Evolutionary conservation across 2,888 invertebrate genomes (phyloP).

Genomic region (Spicauda simplicius): DNA sequence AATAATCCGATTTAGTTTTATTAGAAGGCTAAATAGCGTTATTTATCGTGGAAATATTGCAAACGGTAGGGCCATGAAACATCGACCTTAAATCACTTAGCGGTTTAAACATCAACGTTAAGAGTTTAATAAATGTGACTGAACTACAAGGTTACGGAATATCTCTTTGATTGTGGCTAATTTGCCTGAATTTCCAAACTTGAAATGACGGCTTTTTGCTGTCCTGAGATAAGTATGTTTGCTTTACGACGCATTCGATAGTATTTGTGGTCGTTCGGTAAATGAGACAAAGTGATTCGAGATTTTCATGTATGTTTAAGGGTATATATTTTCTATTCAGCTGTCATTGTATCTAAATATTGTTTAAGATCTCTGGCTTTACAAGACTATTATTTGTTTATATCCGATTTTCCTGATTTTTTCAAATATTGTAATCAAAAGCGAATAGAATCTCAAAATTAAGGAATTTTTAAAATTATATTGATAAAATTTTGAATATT

Average conservation of each 20-base stretch:
- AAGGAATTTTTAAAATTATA: background rate
- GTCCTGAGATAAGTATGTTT: too few species aligned
- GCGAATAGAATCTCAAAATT: constrained; percentile 18
- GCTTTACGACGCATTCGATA: background rate
- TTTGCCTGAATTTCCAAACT: too few species aligned
- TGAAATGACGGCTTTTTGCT: too few species aligned
- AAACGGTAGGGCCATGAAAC: too few species aligned
- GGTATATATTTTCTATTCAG: background rate
- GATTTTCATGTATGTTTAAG: background rate
- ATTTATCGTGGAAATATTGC: too few species aligned
- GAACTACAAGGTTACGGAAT: too few species aligned
- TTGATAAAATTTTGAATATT: background rate
- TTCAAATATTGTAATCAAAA: background rate
- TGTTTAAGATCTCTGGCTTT: background rate
- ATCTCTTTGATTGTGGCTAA: too few species aligned
- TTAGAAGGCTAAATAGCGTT: too few species aligned
- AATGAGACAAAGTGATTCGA: constrained; percentile 3
- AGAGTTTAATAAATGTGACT: too few species aligned
- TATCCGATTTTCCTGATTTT: background rate
- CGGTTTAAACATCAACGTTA: too few species aligned
- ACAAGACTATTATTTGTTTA: background rate
- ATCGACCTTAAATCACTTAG: too few species aligned
- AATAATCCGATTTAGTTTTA: too few species aligned
- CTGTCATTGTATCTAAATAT: background rate
- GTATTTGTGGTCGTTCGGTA: background rate